A percentile compares a stretch with the other conserved stretches of the same genome.
phyloP scores from a whole-genome alignment of 1,140 invertebrate species.

The Gyrodactylus bullatarudis region DNA sequence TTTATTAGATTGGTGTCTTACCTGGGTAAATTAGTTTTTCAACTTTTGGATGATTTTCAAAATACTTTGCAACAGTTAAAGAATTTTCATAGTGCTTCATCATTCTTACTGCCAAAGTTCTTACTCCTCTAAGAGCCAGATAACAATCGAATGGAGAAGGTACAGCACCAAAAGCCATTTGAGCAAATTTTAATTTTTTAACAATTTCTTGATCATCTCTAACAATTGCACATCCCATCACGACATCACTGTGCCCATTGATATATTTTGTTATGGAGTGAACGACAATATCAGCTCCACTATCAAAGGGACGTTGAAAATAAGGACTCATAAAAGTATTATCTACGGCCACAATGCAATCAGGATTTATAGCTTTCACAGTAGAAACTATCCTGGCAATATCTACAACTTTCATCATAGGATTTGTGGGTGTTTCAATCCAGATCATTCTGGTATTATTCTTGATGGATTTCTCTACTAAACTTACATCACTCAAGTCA shows the following conservation, averaged over 20 bases:
- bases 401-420: constrained; percentile 55
- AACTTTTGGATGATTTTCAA: constrained; percentile 40
- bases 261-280: constrained; percentile 92
- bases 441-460: constrained; percentile 70
- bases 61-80: constrained; percentile 36
- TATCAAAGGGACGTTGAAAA: constrained; percentile 49
- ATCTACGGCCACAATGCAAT: constrained; percentile 56
- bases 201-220: constrained; percentile 36
- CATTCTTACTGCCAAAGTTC: constrained; percentile 69
- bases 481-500: constrained; percentile 35
- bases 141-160: constrained; percentile 86
- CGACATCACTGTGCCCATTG: constrained; percentile 76
- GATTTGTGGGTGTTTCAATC: constrained; percentile 93
- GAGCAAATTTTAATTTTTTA: constrained; percentile 39
- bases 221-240: constrained; percentile 53
- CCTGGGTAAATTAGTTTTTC: constrained; percentile 49
- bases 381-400: constrained; percentile 37
- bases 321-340: constrained; percentile 89
- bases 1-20: constrained; percentile 14
- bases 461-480: constrained; percentile 33
- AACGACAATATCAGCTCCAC: constrained; percentile 59
- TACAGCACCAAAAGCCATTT: constrained; percentile 54
- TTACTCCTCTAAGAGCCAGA: constrained; percentile 60
- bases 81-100: constrained; percentile 43
- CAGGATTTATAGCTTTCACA: constrained; percentile 25